Evolutionary conservation across 2,888 invertebrate species (phyloP).

Genomic region (Ophonus ardosiacus): DNA sequence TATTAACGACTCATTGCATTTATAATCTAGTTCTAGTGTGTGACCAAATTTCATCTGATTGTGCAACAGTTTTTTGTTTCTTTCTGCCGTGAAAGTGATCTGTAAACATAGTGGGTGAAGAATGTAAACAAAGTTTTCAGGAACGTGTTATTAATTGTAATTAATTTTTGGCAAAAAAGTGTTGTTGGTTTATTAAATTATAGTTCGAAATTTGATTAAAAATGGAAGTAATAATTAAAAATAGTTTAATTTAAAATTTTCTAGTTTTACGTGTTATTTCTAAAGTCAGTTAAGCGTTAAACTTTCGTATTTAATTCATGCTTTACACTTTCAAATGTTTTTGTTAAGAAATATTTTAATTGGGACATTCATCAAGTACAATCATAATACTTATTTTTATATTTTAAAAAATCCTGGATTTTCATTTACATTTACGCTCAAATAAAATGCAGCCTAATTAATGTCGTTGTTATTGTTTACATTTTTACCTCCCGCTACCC

Average conservation of each 20-base stretch:
- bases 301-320: slow-evolving; percentile 20
- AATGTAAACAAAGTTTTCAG: not conserved
- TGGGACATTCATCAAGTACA: not conserved
- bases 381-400: not conserved
- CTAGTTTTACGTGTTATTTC: not conserved
- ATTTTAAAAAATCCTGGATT: too few relatives aligned
- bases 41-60: slow-evolving; percentile 22
- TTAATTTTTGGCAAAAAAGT: slow-evolving; percentile 21
- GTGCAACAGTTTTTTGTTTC: slow-evolving; percentile 31
- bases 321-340: slow-evolving; percentile 43
- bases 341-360: slow-evolving; percentile 3
- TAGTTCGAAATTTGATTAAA: not conserved
- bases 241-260: slow-evolving; percentile 8
- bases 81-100: slow-evolving; percentile 16
- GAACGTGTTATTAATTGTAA: slow-evolving; percentile 26
- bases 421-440: too few relatives aligned
- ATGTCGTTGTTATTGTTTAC: too few relatives aligned
- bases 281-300: slow-evolving; percentile 17
- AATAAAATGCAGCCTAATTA: too few relatives aligned
- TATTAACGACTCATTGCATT: not conserved
- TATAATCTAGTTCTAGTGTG: slow-evolving; percentile 19
- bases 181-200: slow-evolving; percentile 14
- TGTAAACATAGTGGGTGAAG: slow-evolving; percentile 1
- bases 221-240: not conserved
- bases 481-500: too few relatives aligned